Evolutionary conservation across 1,140 invertebrate genomes (phyloP).

Genomic region (Saccostrea glomerata): DNA sequence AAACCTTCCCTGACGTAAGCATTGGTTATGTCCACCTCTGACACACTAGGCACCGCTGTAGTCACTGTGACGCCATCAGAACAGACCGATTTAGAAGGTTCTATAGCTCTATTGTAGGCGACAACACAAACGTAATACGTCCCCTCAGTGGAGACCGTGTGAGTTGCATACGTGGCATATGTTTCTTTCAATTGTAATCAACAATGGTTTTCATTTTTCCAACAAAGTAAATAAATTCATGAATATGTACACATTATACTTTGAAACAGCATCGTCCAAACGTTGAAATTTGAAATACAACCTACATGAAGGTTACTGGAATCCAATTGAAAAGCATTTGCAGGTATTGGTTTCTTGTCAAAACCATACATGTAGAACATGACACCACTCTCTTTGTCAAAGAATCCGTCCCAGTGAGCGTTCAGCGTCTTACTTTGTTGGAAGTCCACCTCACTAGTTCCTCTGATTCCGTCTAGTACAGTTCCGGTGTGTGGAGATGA

Average conservation of each 20-base stretch:
- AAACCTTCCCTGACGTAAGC: constrained; percentile 51
- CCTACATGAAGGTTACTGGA: constrained; percentile 34
- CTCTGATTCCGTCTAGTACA: constrained; percentile 47
- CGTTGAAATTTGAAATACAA: background rate
- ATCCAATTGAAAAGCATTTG: constrained; percentile 45
- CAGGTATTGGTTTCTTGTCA: constrained; percentile 43
- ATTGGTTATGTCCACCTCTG: constrained; percentile 48
- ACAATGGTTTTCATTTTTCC: constrained; percentile 37
- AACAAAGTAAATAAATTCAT: background rate
- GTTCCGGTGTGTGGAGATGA: constrained; percentile 48
- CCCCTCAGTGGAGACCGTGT: constrained; percentile 39
- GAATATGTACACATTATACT: background rate
- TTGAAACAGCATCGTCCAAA: background rate
- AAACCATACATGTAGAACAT: constrained; percentile 54
- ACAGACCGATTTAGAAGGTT: constrained; percentile 56
- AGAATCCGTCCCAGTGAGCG: constrained; percentile 58
- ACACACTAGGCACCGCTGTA: constrained; percentile 38
- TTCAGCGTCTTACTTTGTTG: constrained; percentile 37
- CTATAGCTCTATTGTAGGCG: constrained; percentile 58
- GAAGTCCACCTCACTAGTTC: constrained; percentile 48
- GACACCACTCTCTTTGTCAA: constrained; percentile 61
- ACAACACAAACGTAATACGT: constrained; percentile 58
- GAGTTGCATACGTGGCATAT: constrained; percentile 27
- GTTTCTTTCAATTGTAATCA: constrained; percentile 54
- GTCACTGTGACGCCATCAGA: constrained; percentile 57